Conservation (phyloP, 2,888 invertebrate species). For the Synergus umbraculus region DNA sequence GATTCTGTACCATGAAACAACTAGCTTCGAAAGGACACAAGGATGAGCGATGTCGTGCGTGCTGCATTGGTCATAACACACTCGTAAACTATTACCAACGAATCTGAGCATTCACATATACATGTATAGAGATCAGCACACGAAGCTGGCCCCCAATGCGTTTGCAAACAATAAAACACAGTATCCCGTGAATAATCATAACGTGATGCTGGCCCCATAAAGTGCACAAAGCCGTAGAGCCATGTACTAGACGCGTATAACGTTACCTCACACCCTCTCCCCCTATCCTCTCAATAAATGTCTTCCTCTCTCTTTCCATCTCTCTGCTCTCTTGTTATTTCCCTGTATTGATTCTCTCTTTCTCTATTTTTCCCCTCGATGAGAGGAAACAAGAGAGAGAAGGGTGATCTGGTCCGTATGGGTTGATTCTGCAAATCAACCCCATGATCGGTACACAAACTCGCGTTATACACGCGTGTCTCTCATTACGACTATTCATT, state of each 20-base stretch:
- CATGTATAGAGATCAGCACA: conserved; percentile 39
- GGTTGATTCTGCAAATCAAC: conserved; percentile 46
- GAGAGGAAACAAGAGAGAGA: not conserved
- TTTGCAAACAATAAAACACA: conserved; percentile 74
- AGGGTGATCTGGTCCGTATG: conserved; percentile 13
- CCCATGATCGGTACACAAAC: conserved; percentile 45
- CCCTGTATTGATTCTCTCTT: conserved; percentile 44
- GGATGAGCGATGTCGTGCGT: conserved; percentile 49
- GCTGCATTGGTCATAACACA: conserved; percentile 52
- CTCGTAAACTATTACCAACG: conserved; percentile 49
- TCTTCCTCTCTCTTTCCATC: conserved; percentile 46
- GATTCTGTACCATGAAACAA: conserved; percentile 44
- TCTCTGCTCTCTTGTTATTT: conserved; percentile 48
- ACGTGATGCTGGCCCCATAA: conserved; percentile 71
- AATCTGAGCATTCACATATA: conserved; percentile 37
- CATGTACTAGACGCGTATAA: conserved; percentile 54
- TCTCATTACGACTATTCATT: conserved; percentile 72
- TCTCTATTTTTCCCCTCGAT: conserved; percentile 12
- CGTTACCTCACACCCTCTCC: conserved; percentile 45
- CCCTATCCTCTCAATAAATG: conserved; percentile 46
- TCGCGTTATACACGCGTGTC: conserved; percentile 70
- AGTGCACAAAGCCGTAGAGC: conserved; percentile 68
- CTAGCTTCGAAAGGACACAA: conserved; percentile 47
- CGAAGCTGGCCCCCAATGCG: conserved; percentile 51
- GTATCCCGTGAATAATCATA: conserved; percentile 77